Evolutionary conservation across 2,888 invertebrate genomes (phyloP), one percentile per base, ranked within the genome.

Genomic region (Hyposoter didymator): DNA sequence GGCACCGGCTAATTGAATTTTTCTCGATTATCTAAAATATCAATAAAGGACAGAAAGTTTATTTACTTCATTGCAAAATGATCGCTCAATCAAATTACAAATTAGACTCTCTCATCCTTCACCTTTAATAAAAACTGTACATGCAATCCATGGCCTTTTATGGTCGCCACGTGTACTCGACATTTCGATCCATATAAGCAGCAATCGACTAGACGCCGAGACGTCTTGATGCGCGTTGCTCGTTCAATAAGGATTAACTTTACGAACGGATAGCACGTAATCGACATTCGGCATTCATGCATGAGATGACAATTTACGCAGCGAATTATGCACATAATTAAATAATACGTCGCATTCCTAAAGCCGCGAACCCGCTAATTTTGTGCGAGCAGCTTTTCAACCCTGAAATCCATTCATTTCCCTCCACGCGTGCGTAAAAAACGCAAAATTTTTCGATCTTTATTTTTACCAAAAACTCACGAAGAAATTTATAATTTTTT

Each of bases 201-300:
- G 82, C 78, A 81, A 43, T 32, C 73, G 84, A 82, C 84, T 73
- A 78, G 81, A 81, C 84, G 39, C 76, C 78, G 22, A 32, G 62
- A 64, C 43, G 64, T 62, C 52, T 67, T 78, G 55, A 66, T 81
- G 39, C 39, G 39, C 39, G 64, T 45, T 69, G 72, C 22, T 19
- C 22, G 49, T 64, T 69, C 82, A 69, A 84, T 84, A 82, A 78
- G 69, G 73, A 82, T 78, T 66, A 67, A 81, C 49, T 55, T 69
- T 49, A 32, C 52, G 49, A 84, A 78, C 82, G 84, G 82, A 84
- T 84, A 84, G 76, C 84, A 84, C 82, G 84, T 84, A 78, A 43
- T 59, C 49, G 62, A 69, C 78, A 49, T 81, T 73, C 55, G 64
- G 55, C 39, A 32, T 32, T 39, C 59, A 59, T 43, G 10, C 35